Percentiles rank a stretch among this genome's conserved stretches.
phyloP scores from a whole-genome alignment of 2,113 vertebrate species.

The Suricata suricatta region DNA sequence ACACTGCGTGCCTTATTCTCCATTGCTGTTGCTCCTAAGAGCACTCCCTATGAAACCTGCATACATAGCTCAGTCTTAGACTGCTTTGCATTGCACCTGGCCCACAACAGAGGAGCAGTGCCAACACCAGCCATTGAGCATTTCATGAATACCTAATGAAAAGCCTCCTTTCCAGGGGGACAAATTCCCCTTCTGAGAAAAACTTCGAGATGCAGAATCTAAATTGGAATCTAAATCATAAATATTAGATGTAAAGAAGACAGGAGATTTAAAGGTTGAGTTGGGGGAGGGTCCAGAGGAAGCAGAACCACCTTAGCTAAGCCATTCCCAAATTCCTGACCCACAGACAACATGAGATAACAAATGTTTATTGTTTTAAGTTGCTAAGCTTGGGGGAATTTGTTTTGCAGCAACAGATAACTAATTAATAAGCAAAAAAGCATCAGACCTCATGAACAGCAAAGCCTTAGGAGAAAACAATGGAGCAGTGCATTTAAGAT shows the following conservation, averaged over 20 bases:
- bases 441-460: not conserved
- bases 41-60: not conserved
- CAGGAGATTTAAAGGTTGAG: not conserved
- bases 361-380: not conserved
- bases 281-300: not conserved
- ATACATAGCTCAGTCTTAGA: not conserved
- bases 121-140: not conserved
- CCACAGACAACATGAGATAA: not conserved
- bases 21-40: not conserved
- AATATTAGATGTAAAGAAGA: not conserved
- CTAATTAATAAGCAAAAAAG: not conserved
- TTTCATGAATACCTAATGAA: not conserved
- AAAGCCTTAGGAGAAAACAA: not conserved
- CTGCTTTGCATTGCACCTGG: not conserved
- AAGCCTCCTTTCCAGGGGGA: not conserved
- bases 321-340: not conserved
- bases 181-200: not conserved
- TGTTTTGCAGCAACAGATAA: not conserved
- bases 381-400: not conserved
- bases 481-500: not conserved
- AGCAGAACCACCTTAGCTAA: not conserved
- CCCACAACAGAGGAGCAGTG: not conserved
- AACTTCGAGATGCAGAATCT: not conserved
- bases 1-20: not conserved
- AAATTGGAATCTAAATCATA: not conserved